These are phyloP conservation scores for Mico argentatus DNA, from an alignment of 2,797 vertebrate genomes.

Conservation along the genomic window DNA sequence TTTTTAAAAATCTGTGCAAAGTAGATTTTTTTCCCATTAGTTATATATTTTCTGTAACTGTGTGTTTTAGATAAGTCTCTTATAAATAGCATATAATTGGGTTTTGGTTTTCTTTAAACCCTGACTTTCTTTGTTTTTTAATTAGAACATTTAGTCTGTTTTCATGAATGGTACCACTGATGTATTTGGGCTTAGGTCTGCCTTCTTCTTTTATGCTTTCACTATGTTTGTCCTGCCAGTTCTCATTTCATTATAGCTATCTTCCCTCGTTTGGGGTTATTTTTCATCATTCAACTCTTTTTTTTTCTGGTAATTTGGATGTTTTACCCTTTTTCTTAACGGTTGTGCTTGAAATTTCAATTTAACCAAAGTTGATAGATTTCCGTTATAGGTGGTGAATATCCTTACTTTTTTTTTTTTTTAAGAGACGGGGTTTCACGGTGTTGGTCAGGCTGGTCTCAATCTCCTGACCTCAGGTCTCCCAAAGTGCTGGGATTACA, in stretches of 20 bases:
- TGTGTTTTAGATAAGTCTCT: slow-evolving; percentile 10
- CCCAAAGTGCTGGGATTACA: too few relatives aligned
- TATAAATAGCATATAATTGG: neutral
- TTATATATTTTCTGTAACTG: neutral
- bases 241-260: neutral
- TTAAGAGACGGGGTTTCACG: too few relatives aligned
- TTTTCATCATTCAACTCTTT: neutral
- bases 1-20: neutral
- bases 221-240: neutral
- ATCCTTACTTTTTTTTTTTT: neutral
- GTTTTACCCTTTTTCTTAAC: neutral
- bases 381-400: neutral
- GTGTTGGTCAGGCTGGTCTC: too few relatives aligned
- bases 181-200: neutral
- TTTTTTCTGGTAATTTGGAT: neutral
- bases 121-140: neutral
- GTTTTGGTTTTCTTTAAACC: neutral
- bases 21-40: neutral
- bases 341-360: slow-evolving; percentile 10
- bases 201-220: neutral
- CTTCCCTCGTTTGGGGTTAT: neutral
- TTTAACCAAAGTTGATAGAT: neutral
- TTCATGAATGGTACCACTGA: neutral
- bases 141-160: neutral
- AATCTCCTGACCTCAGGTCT: too few relatives aligned